phyloP scores from a whole-genome alignment of 2,113 vertebrate species.

The Neotoma lepida region DNA sequence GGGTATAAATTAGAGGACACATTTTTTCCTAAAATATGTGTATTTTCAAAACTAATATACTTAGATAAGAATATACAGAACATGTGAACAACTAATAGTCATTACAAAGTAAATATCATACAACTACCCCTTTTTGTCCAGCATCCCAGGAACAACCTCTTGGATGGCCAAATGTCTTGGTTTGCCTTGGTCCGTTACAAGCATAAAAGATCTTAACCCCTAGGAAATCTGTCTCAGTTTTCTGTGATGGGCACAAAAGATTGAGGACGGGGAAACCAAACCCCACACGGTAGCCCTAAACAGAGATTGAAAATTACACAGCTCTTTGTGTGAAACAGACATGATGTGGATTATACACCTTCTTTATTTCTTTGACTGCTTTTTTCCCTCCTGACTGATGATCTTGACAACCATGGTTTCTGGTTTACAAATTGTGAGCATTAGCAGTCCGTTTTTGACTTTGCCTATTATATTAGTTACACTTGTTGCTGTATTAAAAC shows the following conservation, averaged over 20 bases:
- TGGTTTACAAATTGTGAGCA: not conserved
- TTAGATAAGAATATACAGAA: not conserved
- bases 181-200: not conserved
- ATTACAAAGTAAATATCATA: not conserved
- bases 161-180: not conserved
- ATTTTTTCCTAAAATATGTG: not conserved
- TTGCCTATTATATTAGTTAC: not conserved
- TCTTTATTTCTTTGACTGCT: not conserved
- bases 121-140: not conserved
- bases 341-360: not conserved
- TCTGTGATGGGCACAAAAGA: not conserved
- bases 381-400: not conserved
- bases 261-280: not conserved
- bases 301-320: not conserved
- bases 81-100: not conserved
- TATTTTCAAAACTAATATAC: not conserved
- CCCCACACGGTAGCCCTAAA: not conserved
- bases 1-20: not conserved
- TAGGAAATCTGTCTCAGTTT: constrained; percentile 4
- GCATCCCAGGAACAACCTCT: not conserved
- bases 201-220: not conserved
- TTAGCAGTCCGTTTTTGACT: not conserved
- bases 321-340: not conserved
- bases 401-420: not conserved
- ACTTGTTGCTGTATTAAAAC: not conserved